Base-by-base conservation (phyloP, 2,888 invertebrate species). In the Steinernema carpocapsae region DNA sequence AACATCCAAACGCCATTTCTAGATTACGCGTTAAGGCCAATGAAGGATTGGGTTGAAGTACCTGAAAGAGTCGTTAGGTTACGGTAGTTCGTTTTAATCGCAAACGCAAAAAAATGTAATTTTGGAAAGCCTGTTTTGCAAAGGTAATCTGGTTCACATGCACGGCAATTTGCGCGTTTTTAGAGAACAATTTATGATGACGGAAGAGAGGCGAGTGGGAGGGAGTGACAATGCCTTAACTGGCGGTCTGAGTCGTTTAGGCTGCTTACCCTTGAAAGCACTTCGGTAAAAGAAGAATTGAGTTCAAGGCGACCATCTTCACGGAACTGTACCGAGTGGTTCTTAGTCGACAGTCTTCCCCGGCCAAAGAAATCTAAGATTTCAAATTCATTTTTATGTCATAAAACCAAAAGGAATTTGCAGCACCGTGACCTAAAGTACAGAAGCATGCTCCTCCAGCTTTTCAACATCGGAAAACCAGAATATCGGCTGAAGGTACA, bases 401-500 rank as follows among this genome's bases (percentile, higher is more conserved):
- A 26, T 22, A 22, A 56, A 6, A 24, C 26, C 56, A 26, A 56
- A 56, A 3, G 56, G 56, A 22, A 56, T 26, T 2, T 26, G 56
- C 3, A 22, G 6, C 6, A 56, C 56, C 6, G 22, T 24, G 10
- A 22, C 26, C 56, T 56, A 26, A 56, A 56, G 43, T 7, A 43
- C 43, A 10, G 7, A 14, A 43, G 43, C 14, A 7, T 10, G 43
- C 43, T 17, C 22, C 56, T 26, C 12, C 56, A 56, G 51, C 19
- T 51, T 19, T 19, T 6, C 19, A 19, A 51, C 51, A n/a, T 19
- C 51, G 2, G 56, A 56, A 22, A 26, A 56, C 56, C 56, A 56
- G 56, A 56, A 56, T 12, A 56, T 14, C n/a, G 56, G 56, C 26
- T 56, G n/a, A 22, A 56, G 10, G 22, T 26, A 56, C 24, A 56